Base-by-base conservation (phyloP, 2,113 vertebrate genomes). In the Tychaedon coryphoeus region DNA sequence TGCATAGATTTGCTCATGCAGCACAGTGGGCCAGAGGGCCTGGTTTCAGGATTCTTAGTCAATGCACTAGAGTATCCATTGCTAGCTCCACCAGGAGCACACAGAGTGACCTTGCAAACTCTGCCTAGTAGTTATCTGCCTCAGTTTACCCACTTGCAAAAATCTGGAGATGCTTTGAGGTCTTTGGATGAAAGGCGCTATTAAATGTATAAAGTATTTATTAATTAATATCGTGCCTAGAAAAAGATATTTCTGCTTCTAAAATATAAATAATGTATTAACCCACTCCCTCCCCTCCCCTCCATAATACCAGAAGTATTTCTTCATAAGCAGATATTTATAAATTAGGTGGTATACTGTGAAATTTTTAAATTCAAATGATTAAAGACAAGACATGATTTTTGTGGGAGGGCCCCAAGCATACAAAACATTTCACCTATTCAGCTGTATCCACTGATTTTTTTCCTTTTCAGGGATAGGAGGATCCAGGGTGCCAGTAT, bases 261-360 rank as follows among this genome's bases (percentile, higher is more conserved):
- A 79, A 90, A 82, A 65, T 76, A 58, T 86, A 95, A 96, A 95
- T 89, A 95, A 95, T 85, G 42, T 36, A 93, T 91, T 71, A 91
- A 69, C 56, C 31, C 6, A 19, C 33, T 60, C 8, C 23, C 53
- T 50, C 71, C 8, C 23, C 53, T 50, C 71, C 6, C 19, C 34
- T 53, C 33, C 36, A 34, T 64, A 89, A 86, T 31, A 76, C 8
- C 47, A 86, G 48, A 79, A 88, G 26, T 86, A 9, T 12, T 85
- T 85, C 77, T 78, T 82, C n/a, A 53, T 64, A 65, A 87, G 38
- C n/a, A 94, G 54, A 73, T 78, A 66, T 61, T 87, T 90, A 61
- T 66, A 74, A 93, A 93, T 83, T 80, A 82, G 60, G 64, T 67
- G 24, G 14, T 23, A 13, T 26, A 77, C 19, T 73, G 33, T 67